Evolutionary conservation across 2,888 invertebrate species (phyloP), one percentile per base, ranked within the genome.

Genomic region (Phaonia tiefii): DNA sequence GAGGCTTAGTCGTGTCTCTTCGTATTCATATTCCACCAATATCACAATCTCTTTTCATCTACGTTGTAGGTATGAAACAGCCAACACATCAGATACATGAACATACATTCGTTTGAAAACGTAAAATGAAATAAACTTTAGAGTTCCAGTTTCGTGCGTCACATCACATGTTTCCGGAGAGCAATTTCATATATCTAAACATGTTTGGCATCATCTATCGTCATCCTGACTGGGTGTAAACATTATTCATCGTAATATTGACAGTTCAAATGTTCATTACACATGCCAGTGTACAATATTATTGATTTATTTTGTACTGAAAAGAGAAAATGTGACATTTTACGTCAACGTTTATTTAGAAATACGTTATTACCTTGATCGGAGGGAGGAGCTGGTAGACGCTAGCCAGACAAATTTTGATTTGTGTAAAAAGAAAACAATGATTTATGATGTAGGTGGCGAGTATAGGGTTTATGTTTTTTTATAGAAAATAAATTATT

Each of bases 201-300:
- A 65, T 22, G 20, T 66, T 46, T 51, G 22, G 17, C 25, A 39
- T 42, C 44, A 44, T 56, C 72, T 73, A 73, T 75, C 39, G 17
- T 25, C 25, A 25, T 25, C 75, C 72, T 75, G 67, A 54, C 67
- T 76, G 63, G 39, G 31, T 20, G 49, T 60, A 63, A 42, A 20
- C 42, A 42, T 42, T 63, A 20, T 20, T 63, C 42, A 42, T 22
- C 10, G 42, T 1, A 25, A 70, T 70, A 80, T 73, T 80, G 76
- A 77, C 80, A 74, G 26, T 13, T 31, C 66, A 51, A 58, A 31
- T 66, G 60, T 20, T 74, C 37, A 67, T 73, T 71, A 51, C 31
- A 71, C 11, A 44, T 77, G 74, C 66, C 70, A 65, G 65, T 13
- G 20, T 69, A 11, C 56, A 11, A 26, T 31, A 10, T 46, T 46